A percentile compares a stretch with the other conserved stretches of the same genome.
These are phyloP conservation scores for Benitochromis conjunctus DNA, from an alignment of 2,113 vertebrate species.

Conservation along the genomic window DNA sequence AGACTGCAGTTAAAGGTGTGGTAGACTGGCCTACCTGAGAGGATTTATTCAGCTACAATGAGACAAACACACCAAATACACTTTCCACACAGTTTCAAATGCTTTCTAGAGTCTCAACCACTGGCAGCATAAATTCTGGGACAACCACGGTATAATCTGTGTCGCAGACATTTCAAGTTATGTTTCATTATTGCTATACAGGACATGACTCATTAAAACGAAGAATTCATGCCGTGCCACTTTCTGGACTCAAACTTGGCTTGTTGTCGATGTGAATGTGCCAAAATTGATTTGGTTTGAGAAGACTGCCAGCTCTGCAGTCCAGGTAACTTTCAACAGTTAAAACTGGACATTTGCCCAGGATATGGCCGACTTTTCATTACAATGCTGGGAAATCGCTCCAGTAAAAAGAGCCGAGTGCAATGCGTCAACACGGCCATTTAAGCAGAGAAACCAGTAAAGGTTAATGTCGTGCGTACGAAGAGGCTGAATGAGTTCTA, in stretches of 20 bases:
- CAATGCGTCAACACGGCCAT: not conserved
- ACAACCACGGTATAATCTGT: not conserved
- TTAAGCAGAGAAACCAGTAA: not conserved
- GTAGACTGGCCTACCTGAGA: not conserved
- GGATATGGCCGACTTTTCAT: not conserved
- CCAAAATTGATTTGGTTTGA: not conserved
- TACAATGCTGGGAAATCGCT: constrained; percentile 9
- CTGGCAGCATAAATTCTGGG: not conserved
- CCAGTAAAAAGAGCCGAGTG: not conserved
- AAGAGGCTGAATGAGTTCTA: not conserved
- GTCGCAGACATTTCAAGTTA: not conserved
- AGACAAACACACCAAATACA: not conserved
- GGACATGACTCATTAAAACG: not conserved
- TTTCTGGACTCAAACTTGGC: not conserved
- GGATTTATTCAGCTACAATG: not conserved
- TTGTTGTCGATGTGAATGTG: not conserved
- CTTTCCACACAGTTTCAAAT: not conserved
- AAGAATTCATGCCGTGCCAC: not conserved
- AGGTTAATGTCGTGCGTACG: not conserved
- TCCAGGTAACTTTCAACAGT: constrained; percentile 13
- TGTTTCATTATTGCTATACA: not conserved
- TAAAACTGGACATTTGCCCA: constrained; percentile 7
- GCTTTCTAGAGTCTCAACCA: not conserved
- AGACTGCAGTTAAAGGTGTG: not conserved
- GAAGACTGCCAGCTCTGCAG: not conserved